Conservation (phyloP, 35 echinoderm and acorn worm species). For the Ophioderma brevispina region DNA sequence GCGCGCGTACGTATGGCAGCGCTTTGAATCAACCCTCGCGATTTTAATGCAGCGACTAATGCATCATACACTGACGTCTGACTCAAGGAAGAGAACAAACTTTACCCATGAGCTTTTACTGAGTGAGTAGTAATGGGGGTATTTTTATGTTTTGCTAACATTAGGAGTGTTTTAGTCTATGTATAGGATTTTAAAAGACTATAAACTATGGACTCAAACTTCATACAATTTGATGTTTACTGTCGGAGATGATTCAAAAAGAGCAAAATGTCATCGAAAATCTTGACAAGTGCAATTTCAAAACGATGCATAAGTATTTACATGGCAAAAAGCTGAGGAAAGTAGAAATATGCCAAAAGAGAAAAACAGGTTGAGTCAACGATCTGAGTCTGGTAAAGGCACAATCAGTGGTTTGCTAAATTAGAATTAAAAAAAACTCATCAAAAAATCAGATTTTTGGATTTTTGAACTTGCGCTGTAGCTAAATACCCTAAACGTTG, state of each 20-base stretch:
- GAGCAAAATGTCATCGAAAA: slow-evolving; percentile 61
- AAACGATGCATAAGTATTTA: slow-evolving; percentile 75
- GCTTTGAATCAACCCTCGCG: too few relatives aligned
- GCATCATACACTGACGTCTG: too few relatives aligned
- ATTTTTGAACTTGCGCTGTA: not conserved
- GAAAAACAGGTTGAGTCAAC: slow-evolving; percentile 78
- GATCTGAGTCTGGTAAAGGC: not conserved
- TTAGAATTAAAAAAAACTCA: not conserved
- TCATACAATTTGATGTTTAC: not conserved
- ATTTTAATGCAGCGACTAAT: too few relatives aligned
- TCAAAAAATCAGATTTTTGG: not conserved
- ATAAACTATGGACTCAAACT: too few relatives aligned
- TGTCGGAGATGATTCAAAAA: slow-evolving; percentile 74
- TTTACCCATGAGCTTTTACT: too few relatives aligned
- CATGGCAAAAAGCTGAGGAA: slow-evolving; percentile 71
- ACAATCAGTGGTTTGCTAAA: not conserved
- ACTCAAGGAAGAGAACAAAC: too few relatives aligned
- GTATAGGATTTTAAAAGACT: too few relatives aligned
- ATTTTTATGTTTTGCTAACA: too few relatives aligned
- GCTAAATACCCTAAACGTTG: not conserved
- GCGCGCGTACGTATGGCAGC: too few relatives aligned
- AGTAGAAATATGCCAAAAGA: slow-evolving; percentile 81
- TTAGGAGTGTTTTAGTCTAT: too few relatives aligned
- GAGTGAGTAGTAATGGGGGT: too few relatives aligned
- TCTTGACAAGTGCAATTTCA: slow-evolving; percentile 92